These are phyloP conservation scores for Dasyprocta punctata DNA, from an alignment of 2,113 vertebrate species.

Conservation along the genomic window DNA sequence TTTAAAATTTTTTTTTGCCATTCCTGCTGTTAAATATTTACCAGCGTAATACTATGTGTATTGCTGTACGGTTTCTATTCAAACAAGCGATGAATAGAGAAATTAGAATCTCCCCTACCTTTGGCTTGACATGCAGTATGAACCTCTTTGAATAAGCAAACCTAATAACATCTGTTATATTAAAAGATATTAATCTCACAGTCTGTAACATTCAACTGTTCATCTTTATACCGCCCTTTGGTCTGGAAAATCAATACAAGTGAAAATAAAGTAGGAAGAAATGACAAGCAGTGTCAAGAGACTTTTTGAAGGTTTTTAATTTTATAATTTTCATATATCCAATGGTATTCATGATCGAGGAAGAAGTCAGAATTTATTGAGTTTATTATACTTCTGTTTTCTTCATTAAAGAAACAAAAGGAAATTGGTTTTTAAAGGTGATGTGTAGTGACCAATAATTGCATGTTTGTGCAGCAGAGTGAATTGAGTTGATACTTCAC, in stretches of 20 bases:
- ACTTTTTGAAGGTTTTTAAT: background rate
- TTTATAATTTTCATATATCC: slow-evolving; percentile 35
- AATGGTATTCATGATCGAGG: background rate
- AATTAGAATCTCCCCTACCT: background rate
- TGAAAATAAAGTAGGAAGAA: background rate
- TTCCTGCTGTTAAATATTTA: slow-evolving; percentile 4
- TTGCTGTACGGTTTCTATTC: background rate
- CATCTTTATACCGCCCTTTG: background rate
- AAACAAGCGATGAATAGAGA: background rate
- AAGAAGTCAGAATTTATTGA: slow-evolving; percentile 1
- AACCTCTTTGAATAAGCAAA: slow-evolving; percentile 27
- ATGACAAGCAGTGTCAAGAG: background rate
- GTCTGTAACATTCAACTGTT: background rate
- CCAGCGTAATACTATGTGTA: background rate
- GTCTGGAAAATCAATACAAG: background rate
- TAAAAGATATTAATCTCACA: slow-evolving; percentile 34
- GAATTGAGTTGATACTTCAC: background rate
- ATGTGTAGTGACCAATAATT: background rate
- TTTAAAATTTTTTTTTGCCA: background rate
- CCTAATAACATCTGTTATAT: slow-evolving; percentile 4
- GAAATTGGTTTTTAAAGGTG: background rate
- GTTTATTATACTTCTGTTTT: background rate
- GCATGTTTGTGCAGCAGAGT: background rate
- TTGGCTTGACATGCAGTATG: background rate
- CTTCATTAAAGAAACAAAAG: slow-evolving; percentile 26